Base-by-base conservation (phyloP, 2,113 vertebrate species). In the Sciurus niger region DNA sequence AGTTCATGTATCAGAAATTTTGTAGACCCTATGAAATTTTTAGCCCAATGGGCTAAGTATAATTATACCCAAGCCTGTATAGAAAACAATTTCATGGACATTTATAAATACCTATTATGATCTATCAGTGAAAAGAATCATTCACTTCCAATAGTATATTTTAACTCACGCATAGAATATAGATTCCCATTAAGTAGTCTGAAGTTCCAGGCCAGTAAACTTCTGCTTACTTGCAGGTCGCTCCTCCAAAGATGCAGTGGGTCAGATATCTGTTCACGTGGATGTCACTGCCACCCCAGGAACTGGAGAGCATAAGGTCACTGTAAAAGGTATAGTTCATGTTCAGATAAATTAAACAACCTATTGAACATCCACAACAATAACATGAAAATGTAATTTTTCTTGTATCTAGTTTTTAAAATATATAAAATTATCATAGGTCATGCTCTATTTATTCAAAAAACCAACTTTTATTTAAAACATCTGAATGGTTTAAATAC, bases 221-320 rank as follows among this genome's bases (percentile, higher is more conserved):
- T 48, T 97, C 28, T 82, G 55, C n/a, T 96, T 77, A 30, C 83
- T 96, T 92, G 20, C 98, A 99, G 99, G 98, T 97, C 97, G 98
- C 83, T 98, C 98, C 96, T 98, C 99, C 95, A 99, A 99, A 92
- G 99, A 99, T 88, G 98, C 99, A 4, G 99, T 99, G 96, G 99
- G 99, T 80, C 99, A 99, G 97, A 99, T 99, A 97, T 99, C 99
- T 51, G 98, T 99, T 87, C 99, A 99, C 60, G 99, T 99, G 98
- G 99, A 99, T 96, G 91, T 99, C 94, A 98, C 99, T 79, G 98
- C 99, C 94, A 99, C 99, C 95, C 99, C 99, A 82, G 99, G 99
- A 96, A 99, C 99, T 1, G 99, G 99, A 68, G 99, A 99, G 93
- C 99, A 99, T 97, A 99, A 99, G 99, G 99, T 99, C 98, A 99